Base-by-base conservation (phyloP, 2,888 invertebrate genomes). In the Drosophila demipolita region DNA sequence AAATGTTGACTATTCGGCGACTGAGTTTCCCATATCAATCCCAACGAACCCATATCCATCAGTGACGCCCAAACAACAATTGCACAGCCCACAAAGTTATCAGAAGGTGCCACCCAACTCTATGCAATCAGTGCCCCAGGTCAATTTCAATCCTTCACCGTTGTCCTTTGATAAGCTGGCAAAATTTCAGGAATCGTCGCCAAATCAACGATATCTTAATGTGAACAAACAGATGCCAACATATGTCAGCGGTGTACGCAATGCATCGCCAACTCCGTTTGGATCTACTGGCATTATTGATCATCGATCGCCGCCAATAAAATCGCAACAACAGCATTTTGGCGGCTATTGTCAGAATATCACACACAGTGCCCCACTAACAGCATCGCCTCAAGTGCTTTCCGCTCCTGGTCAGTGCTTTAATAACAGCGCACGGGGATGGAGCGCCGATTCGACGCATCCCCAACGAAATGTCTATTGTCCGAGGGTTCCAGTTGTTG, bases 381-480 rank as follows among this genome's bases (percentile, higher is more conserved):
- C 23, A 45, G 23, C 15, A 15, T 15, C 45, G 15, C 8, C 45
- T 45, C 73, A 74, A 26, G 9, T 71, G 40, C 60, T 53, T n/a
- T 23, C 38, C 2, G 8, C 36, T n/a, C n/a, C 33, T 17, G 84
- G 78, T 61, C 90, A 90, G 26, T 97, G 96, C 89, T 97, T 97
- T 93, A 97, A 97, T 86, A 97, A 96, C 0, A 96, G 97, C 38
- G 96, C 97, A 6, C 95, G 97, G 38, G 97, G 97, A 1, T 97
- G 97, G 97, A 95, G 69, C 29, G 60, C 80, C 15, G 49, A 63
- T 2, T 55, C 52, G 8, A 49, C 23, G 23, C 23, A 26, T 29
- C 12, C 23, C 17, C 53, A 67, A 35, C 62, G 42, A 29, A 57
- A 57, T 33, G 36, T 26, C 36, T 32, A 59, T 29, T 55, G 42